Evolutionary conservation across 2,888 invertebrate species (phyloP).

Genomic region (Drosophila subsilvestris): DNA sequence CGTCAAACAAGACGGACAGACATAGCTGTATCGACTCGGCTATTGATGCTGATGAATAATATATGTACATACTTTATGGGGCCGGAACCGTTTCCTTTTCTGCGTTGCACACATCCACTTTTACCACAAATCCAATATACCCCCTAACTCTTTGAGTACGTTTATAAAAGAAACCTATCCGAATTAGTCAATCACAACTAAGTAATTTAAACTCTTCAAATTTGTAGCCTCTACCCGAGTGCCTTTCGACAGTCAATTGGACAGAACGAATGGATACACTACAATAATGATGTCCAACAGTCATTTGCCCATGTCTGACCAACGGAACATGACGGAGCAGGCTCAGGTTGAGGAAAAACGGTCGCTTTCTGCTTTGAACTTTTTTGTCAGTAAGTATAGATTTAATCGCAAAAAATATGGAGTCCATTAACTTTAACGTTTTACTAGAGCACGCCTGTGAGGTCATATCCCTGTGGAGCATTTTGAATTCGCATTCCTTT

Average conservation of each 20-base stretch:
- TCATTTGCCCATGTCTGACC: slow-evolving; percentile 72
- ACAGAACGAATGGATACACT: slow-evolving; percentile 69
- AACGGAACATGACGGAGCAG: slow-evolving; percentile 83
- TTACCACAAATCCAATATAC: too few relatives aligned
- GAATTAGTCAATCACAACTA: too few relatives aligned
- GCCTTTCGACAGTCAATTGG: slow-evolving; percentile 65
- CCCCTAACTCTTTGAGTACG: too few relatives aligned
- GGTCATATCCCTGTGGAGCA: slow-evolving; percentile 96
- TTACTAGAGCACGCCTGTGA: slow-evolving; percentile 90
- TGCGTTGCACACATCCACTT: too few relatives aligned
- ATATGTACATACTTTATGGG: too few relatives aligned
- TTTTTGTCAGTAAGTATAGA: slow-evolving; percentile 86
- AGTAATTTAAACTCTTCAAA: neutral
- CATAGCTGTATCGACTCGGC: too few relatives aligned
- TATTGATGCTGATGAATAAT: too few relatives aligned
- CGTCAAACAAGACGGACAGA: too few relatives aligned
- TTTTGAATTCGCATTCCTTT: slow-evolving; percentile 96
- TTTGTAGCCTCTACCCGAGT: slow-evolving; percentile 63
- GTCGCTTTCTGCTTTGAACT: slow-evolving; percentile 90
- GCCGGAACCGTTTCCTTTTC: too few relatives aligned
- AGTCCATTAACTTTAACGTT: neutral
- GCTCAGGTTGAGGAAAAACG: slow-evolving; percentile 89
- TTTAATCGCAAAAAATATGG: neutral
- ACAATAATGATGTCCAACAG: slow-evolving; percentile 60
- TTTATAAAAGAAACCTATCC: too few relatives aligned